Conservation (phyloP, 1,140 invertebrate genomes). For the Caenorhabditis brenneri region DNA sequence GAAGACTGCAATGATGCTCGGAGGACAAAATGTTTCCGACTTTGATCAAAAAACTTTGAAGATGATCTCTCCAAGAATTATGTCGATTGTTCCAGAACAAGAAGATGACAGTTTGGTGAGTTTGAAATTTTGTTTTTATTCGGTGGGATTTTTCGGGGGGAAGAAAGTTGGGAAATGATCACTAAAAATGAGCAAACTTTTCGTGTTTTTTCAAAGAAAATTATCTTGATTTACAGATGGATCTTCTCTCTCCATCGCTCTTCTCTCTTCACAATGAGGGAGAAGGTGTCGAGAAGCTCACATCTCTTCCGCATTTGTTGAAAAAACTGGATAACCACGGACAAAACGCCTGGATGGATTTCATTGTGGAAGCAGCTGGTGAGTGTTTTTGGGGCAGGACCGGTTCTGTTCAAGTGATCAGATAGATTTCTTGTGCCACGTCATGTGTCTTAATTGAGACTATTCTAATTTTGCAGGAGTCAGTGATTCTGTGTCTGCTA, state of each 20-base stretch:
- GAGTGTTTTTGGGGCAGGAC: neutral
- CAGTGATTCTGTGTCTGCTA: slow-evolving; percentile 15
- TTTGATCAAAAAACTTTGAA: slow-evolving; percentile 69
- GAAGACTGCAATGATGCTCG: slow-evolving; percentile 58
- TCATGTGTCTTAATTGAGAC: no score
- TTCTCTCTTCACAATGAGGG: slow-evolving; percentile 67
- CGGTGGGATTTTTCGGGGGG: neutral
- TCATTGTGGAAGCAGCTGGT: slow-evolving; percentile 57
- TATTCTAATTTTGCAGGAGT: slow-evolving; percentile 19
- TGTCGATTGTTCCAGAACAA: slow-evolving; percentile 64
- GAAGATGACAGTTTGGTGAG: slow-evolving; percentile 47
- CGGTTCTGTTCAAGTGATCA: neutral
- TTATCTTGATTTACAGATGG: slow-evolving; percentile 55
- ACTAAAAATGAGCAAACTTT: no score
- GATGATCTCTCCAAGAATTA: slow-evolving; percentile 63
- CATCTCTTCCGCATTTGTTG: slow-evolving; percentile 56
- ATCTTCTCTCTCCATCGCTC: slow-evolving; percentile 66
- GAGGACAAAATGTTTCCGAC: slow-evolving; percentile 63
- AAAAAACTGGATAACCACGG: slow-evolving; percentile 55
- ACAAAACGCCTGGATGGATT: slow-evolving; percentile 59
- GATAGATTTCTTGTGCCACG: no score
- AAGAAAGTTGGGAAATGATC: neutral
- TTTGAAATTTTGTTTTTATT: neutral
- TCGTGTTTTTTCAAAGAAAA: no score
- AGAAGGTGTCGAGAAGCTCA: slow-evolving; percentile 59